Evolutionary conservation across 2,888 invertebrate species (phyloP), one percentile per base, ranked within the genome.

Genomic region (Vannuccia rotundouncinata): DNA sequence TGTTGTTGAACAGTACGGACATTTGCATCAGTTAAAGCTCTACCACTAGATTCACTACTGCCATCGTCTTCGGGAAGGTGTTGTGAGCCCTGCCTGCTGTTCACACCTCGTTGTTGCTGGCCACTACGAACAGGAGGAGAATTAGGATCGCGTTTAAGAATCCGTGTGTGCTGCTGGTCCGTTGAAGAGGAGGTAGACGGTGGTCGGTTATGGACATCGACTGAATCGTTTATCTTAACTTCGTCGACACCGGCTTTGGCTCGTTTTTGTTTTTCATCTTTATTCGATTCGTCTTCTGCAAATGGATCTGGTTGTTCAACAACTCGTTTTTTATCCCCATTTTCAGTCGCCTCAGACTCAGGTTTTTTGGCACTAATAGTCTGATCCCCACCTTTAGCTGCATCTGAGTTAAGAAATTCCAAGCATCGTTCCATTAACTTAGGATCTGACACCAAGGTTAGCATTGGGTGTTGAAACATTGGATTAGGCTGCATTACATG

Each of bases 351-450:
- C 17, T n/a, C 22, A 13, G 66, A 17, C 2, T 5, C 66, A 2
- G 25, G 17, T 22, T 66, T 66, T 5, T 45, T 45, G 45, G 45
- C 5, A 13, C 5, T 13, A 5, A 45, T 45, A 13, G 45, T 13
- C 17, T 5, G 2, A 2, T 25, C 29, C 1, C 5, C 30, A 27
- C 27, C 77, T 17, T 1, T 78, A 25, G 25, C 66, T 1, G 78
- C 59, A 10, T 78, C 59, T 27, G 60, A 66, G 17, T 59, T 59
- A 17, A 78, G 60, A 28, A 78, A 78, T 22, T 78, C 78, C 1
- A 78, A 13, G n/a, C 59, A 78, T 5, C 29, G 25, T 29, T 78
- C 78, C 78, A 78, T 78, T 13, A 78, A 28, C 59, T 78, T 78
- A 29, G 77, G 17, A 27, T 78, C 78, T 17, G n/a, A 27, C 2